Percentiles rank a stretch among this genome's conserved stretches.
These are phyloP conservation scores for Gobiocypris rarus DNA, from an alignment of 2,113 vertebrate species.

Conservation along the genomic window DNA sequence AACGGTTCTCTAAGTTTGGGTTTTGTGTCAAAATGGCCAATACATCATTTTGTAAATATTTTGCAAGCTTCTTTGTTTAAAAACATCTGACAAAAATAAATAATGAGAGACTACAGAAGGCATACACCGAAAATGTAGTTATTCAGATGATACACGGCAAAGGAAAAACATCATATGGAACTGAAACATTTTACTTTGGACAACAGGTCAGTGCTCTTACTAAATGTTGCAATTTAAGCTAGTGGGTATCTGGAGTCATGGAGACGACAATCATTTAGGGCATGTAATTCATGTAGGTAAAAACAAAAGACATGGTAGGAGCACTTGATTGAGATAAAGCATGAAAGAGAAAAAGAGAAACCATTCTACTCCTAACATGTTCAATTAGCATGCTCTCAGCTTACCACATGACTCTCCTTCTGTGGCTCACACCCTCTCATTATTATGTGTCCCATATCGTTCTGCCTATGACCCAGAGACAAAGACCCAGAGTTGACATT, in stretches of 20 bases:
- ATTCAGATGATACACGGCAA: neutral
- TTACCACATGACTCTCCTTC: conserved; percentile 2
- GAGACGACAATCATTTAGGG: neutral
- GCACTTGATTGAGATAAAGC: neutral
- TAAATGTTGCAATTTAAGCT: neutral
- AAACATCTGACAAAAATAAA: neutral
- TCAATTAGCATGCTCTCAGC: neutral
- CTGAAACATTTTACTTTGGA: neutral
- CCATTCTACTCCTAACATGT: neutral
- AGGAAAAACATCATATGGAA: neutral
- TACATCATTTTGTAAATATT: too few species aligned
- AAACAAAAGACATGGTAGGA: neutral
- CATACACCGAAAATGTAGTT: too few species aligned
- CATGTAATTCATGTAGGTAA: neutral
- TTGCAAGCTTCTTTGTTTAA: neutral
- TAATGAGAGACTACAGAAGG: too few species aligned
- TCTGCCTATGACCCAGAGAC: neutral
- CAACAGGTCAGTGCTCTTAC: neutral
- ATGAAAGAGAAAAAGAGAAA: neutral
- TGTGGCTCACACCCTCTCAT: neutral
- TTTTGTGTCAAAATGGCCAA: too few species aligned
- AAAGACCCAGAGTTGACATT: neutral
- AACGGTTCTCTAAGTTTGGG: too few species aligned
- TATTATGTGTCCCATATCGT: neutral
- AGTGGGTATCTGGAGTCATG: neutral